Evolutionary conservation across 2,797 vertebrate genomes (phyloP), one percentile per base, ranked within the genome.

Genomic region (Merluccius polli): DNA sequence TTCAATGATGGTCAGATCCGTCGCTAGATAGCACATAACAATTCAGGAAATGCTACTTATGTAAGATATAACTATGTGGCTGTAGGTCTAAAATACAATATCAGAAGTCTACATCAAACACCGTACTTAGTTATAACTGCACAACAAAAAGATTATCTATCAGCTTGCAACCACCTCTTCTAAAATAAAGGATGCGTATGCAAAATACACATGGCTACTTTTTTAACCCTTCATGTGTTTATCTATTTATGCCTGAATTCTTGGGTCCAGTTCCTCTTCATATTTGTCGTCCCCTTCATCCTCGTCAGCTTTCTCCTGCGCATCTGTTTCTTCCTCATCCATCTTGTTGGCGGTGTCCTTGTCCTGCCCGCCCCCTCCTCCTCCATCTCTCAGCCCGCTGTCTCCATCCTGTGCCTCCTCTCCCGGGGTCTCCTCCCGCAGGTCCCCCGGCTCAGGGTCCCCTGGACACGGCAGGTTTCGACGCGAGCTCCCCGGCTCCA

Each of bases 251-350:
- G 91, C 95, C 94, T 95, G 95, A 70, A 96, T 96, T 78, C 95
- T 91, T 13, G 95, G 95, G 77, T 96, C 95, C 75, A 96, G 79
- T 72, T 95, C 94, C 79, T 95, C 94, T 71, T 95, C 94, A 69
- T 91, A 90, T 77, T 91, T 88, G 4, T 79, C 83, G 4, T 73
- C 80, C 4, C 87, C 89, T 3, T 81, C 85, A 29, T 78, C 74
- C 27, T 77, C 77, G 65, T 13, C 80, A 2, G 41, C 52, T 77
- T 79, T 84, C 63, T 80, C 30, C 78, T n/a, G 78, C 1, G 74
- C 80, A 2, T 76, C 86, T 2, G 38, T 41, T 21, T 74, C 77
- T n/a, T 75, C 82, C 24, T 76, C 81, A 24, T 78, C 44, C 75
- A 12, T 74, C 75, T 84, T 83, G 75, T 73, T 73, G 41, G 30